phyloP scores from a whole-genome alignment of 2,797 vertebrate genomes.

The Myotis daubentonii region DNA sequence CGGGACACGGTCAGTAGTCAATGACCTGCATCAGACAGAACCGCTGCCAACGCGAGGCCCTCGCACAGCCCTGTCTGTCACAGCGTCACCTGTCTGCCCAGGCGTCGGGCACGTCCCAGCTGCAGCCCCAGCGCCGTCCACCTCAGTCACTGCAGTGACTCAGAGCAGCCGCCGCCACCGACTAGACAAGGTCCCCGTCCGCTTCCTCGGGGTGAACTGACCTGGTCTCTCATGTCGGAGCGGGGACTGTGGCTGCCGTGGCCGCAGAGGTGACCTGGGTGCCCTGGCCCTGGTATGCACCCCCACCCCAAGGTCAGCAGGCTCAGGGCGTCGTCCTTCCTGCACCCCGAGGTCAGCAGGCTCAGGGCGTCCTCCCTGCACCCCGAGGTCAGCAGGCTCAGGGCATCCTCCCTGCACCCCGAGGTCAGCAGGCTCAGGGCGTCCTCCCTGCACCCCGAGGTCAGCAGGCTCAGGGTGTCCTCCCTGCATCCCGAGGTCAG shows the following conservation, averaged over 20 bases:
- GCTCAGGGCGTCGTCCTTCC: neutral
- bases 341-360: neutral
- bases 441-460: too few species aligned
- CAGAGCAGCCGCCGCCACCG: neutral
- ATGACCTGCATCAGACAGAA: accelerated
- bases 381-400: neutral
- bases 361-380: neutral
- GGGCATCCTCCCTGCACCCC: neutral
- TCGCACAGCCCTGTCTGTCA: neutral
- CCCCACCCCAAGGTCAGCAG: neutral
- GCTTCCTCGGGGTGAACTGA: neutral
- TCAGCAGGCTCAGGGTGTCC: too few species aligned
- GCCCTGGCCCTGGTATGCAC: neutral
- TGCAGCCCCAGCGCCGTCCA: neutral
- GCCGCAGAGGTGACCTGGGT: neutral
- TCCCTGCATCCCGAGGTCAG: too few species aligned
- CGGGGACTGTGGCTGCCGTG: neutral
- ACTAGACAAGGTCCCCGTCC: neutral
- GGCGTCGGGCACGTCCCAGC: neutral
- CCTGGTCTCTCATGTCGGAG: too few species aligned
- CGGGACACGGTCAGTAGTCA: accelerated
- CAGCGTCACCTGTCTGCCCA: neutral
- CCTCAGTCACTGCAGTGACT: accelerated
- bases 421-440: neutral
- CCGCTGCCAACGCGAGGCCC: neutral